Evolutionary conservation across 2,113 vertebrate species (phyloP).

Genomic region (Indicator maculatus): DNA sequence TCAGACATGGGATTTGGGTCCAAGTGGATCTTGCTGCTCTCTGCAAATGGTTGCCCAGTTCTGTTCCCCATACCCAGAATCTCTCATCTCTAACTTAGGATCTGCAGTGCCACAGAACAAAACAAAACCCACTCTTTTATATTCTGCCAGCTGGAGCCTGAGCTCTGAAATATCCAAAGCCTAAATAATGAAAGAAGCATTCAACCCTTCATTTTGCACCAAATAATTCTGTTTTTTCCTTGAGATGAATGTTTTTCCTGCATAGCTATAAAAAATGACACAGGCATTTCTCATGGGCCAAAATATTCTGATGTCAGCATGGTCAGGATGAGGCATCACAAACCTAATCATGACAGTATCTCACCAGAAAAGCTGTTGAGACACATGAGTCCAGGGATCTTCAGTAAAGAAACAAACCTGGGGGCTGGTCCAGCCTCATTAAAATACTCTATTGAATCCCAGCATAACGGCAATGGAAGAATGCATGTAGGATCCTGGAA

Average conservation of each 20-base stretch:
- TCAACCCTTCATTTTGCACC: not conserved
- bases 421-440: not conserved
- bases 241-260: not conserved
- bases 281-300: not conserved
- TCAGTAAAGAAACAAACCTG: not conserved
- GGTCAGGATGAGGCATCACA: not conserved
- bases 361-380: not conserved
- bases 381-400: not conserved
- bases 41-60: not conserved
- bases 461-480: not conserved
- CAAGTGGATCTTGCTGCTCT: not conserved
- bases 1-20: not conserved
- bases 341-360: not conserved
- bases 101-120: slow-evolving; percentile 31
- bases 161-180: slow-evolving; percentile 15
- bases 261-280: not conserved
- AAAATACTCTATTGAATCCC: not conserved
- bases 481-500: not conserved
- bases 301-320: not conserved
- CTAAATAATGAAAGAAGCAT: slow-evolving; percentile 14
- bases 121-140: slow-evolving; percentile 28
- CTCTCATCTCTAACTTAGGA: not conserved
- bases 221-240: not conserved
- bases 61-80: not conserved
- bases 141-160: slow-evolving; percentile 43